Conservation (phyloP, 2,888 invertebrate genomes). For the Pelosia muscerda region DNA sequence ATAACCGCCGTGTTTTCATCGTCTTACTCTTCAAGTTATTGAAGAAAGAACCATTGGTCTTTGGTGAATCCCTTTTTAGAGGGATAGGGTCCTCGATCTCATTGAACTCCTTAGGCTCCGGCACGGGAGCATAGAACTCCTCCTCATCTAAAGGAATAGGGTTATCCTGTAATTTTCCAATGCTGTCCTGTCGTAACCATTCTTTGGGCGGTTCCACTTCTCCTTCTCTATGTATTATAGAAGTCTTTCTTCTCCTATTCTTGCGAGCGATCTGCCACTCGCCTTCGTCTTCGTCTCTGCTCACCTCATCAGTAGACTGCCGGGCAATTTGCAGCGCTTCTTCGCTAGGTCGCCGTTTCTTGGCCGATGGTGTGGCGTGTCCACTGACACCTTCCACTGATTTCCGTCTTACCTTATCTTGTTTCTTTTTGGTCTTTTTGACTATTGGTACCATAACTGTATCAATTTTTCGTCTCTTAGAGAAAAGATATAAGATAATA, state of each 20-base stretch:
- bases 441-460: slow-evolving; percentile 65
- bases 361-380: slow-evolving; percentile 83
- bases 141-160: slow-evolving; percentile 86
- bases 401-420: slow-evolving; percentile 85
- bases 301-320: slow-evolving; percentile 86
- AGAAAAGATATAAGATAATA: slow-evolving; percentile 83
- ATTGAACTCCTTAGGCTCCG: slow-evolving; percentile 77
- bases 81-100: slow-evolving; percentile 56
- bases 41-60: slow-evolving; percentile 82
- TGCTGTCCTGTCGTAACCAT: slow-evolving; percentile 72
- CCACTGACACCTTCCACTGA: slow-evolving; percentile 89
- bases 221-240: slow-evolving; percentile 72
- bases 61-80: slow-evolving; percentile 70
- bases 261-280: slow-evolving; percentile 82
- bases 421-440: slow-evolving; percentile 73
- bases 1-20: slow-evolving; percentile 84
- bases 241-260: slow-evolving; percentile 82
- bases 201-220: slow-evolving; percentile 74
- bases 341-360: slow-evolving; percentile 91
- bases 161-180: slow-evolving; percentile 79
- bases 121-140: slow-evolving; percentile 83
- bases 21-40: slow-evolving; percentile 81
- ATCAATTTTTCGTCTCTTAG: slow-evolving; percentile 74
- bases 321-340: slow-evolving; percentile 89
- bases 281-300: slow-evolving; percentile 77